phyloP scores from a whole-genome alignment of 2,113 vertebrate genomes.

The Todiramphus chloris region DNA sequence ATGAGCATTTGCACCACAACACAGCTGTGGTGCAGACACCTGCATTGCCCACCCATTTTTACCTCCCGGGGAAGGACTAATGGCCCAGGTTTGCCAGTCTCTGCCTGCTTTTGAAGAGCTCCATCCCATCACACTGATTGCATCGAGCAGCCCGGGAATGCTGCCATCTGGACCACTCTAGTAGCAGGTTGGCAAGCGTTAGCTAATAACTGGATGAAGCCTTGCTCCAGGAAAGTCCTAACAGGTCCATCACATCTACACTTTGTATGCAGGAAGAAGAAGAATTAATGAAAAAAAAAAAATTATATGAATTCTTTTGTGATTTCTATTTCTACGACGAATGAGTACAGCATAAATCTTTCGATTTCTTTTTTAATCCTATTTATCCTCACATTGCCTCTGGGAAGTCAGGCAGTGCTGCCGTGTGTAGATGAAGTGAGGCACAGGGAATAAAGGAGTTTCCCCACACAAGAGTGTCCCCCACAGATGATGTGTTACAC shows the following conservation, averaged over 20 bases:
- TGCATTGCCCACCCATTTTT: neutral
- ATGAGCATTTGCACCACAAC: neutral
- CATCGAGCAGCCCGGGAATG: neutral
- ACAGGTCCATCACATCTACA: neutral
- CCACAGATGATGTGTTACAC: fast-evolving
- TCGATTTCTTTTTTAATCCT: neutral
- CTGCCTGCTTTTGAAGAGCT: neutral
- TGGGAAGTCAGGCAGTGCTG: neutral
- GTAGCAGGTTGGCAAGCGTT: neutral
- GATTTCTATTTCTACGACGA: neutral
- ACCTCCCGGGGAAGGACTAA: neutral
- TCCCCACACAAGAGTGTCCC: neutral
- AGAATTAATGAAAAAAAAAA: neutral
- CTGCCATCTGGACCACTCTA: neutral
- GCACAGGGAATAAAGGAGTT: neutral
- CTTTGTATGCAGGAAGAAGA: neutral
- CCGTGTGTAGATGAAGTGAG: neutral
- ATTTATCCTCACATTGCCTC: neutral
- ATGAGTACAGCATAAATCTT: neutral
- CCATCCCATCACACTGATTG: neutral
- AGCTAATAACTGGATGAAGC: neutral
- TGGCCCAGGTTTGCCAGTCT: neutral
- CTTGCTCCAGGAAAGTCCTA: neutral
- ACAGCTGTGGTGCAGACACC: neutral
- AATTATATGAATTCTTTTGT: neutral